Conservation (phyloP, 2,888 invertebrate genomes). For the Oligia strigilis region DNA sequence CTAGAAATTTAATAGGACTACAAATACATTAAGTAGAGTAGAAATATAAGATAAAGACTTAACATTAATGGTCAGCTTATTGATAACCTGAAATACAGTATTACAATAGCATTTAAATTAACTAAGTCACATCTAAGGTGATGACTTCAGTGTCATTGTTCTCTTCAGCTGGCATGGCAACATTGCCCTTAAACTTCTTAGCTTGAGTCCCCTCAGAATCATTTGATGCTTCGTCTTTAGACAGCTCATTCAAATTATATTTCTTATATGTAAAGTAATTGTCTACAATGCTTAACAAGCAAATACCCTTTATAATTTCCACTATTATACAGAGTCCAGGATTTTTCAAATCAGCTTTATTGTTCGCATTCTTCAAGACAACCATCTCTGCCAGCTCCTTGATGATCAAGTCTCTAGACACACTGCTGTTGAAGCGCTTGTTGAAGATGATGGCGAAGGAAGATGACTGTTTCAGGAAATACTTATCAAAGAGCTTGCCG, state of each 20-base stretch:
- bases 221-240: conserved; percentile 83
- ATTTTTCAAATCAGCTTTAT: conserved; percentile 94
- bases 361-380: conserved; percentile 92
- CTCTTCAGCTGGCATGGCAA: conserved; percentile 71
- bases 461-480: conserved; percentile 93
- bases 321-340: conserved; percentile 95
- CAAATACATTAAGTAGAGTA: conserved; percentile 74
- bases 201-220: conserved; percentile 84
- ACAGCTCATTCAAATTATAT: conserved; percentile 95
- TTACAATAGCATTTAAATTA: conserved; percentile 64
- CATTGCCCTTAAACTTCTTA: conserved; percentile 84
- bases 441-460: conserved; percentile 95
- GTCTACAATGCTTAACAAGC: conserved; percentile 95
- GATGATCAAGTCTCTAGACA: conserved; percentile 93
- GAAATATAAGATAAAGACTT: conserved; percentile 71
- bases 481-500: conserved; percentile 92
- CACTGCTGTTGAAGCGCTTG: conserved; percentile 94
- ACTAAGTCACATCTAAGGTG: conserved; percentile 56
- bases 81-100: conserved; percentile 55
- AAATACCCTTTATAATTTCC: conserved; percentile 95
- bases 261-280: conserved; percentile 95
- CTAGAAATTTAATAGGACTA: conserved; percentile 77
- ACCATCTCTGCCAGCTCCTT: conserved; percentile 94
- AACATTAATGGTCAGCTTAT: conserved; percentile 69
- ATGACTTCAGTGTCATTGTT: conserved; percentile 75